Evolutionary conservation across 1,140 invertebrate species (phyloP).

Genomic region (Hylaeus anthracinus): DNA sequence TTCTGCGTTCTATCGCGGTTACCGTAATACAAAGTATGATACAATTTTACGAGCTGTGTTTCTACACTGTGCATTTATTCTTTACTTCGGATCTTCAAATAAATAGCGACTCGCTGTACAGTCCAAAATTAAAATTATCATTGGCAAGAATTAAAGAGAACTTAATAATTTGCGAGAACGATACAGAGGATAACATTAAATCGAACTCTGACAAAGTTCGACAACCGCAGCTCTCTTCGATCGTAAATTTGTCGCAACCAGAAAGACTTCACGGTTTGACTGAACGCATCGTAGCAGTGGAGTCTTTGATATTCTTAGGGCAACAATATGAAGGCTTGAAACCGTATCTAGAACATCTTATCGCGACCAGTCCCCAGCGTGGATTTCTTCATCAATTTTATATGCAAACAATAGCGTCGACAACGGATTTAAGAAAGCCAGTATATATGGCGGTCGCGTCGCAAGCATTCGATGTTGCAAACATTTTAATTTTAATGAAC

Average conservation of each 20-base stretch:
- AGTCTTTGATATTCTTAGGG: slow-evolving; percentile 94
- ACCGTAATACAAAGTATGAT: slow-evolving; percentile 95
- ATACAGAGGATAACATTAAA: slow-evolving; percentile 70
- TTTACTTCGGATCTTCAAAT: slow-evolving; percentile 88
- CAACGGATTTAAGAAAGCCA: slow-evolving; percentile 88
- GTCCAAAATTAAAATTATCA: slow-evolving; percentile 86
- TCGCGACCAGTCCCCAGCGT: slow-evolving; percentile 78
- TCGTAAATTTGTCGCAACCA: slow-evolving; percentile 86
- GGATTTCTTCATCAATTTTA: slow-evolving; percentile 87
- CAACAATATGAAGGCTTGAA: slow-evolving; percentile 92
- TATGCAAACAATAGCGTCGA: slow-evolving; percentile 86
- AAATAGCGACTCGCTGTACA: slow-evolving; percentile 83
- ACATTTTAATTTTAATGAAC: slow-evolving; percentile 91
- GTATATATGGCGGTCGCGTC: slow-evolving; percentile 92
- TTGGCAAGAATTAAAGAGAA: slow-evolving; percentile 89
- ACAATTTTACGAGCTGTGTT: slow-evolving; percentile 97
- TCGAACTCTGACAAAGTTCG: slow-evolving; percentile 78
- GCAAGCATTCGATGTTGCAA: slow-evolving; percentile 89
- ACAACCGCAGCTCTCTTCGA: slow-evolving; percentile 85
- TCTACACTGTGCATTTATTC: slow-evolving; percentile 94
- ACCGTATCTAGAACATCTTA: slow-evolving; percentile 89
- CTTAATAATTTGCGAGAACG: slow-evolving; percentile 79
- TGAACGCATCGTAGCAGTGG: slow-evolving; percentile 94
- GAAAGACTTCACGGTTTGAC: slow-evolving; percentile 90
- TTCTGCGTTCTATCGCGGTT: slow-evolving; percentile 94